Evolutionary conservation across 2,888 invertebrate genomes (phyloP).

Genomic region (Heteromyza rotundicornis): DNA sequence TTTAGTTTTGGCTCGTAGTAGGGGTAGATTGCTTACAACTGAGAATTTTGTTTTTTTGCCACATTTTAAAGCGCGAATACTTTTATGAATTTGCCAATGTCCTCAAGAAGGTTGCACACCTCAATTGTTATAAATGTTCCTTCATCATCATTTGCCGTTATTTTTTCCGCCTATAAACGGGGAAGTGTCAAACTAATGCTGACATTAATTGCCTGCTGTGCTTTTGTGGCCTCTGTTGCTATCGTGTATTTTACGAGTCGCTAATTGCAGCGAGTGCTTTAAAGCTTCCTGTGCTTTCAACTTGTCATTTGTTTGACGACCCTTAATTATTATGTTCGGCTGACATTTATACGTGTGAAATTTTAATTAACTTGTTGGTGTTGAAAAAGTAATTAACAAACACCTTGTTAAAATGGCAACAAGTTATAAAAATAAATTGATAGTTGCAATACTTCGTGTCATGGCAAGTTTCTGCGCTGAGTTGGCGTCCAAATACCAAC

Average conservation of each 20-base stretch:
- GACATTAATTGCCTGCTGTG: background rate
- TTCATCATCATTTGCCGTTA: background rate
- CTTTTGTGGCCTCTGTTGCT: too few relatives aligned
- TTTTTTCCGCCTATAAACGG: too few relatives aligned
- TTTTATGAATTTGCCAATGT: background rate
- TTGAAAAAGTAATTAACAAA: background rate
- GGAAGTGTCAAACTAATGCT: background rate
- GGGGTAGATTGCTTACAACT: too few relatives aligned
- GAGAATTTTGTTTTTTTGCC: background rate
- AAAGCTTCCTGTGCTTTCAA: background rate
- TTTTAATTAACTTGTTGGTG: background rate
- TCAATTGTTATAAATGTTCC: background rate
- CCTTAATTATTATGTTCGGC: background rate
- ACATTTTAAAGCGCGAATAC: background rate
- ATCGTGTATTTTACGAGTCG: background rate
- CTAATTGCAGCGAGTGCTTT: conserved; percentile 6
- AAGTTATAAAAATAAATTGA: too few relatives aligned
- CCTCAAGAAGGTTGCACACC: background rate
- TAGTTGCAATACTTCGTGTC: too few relatives aligned
- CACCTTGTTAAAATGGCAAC: too few relatives aligned
- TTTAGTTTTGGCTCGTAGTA: too few relatives aligned
- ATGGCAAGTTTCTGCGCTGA: too few relatives aligned
- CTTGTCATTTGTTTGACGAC: conserved; percentile 1
- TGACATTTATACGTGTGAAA: conserved; percentile 1
- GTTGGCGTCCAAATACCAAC: too few relatives aligned